Conservation (phyloP, 2,888 invertebrate species). For the Parapristionchus giblindavisi region DNA sequence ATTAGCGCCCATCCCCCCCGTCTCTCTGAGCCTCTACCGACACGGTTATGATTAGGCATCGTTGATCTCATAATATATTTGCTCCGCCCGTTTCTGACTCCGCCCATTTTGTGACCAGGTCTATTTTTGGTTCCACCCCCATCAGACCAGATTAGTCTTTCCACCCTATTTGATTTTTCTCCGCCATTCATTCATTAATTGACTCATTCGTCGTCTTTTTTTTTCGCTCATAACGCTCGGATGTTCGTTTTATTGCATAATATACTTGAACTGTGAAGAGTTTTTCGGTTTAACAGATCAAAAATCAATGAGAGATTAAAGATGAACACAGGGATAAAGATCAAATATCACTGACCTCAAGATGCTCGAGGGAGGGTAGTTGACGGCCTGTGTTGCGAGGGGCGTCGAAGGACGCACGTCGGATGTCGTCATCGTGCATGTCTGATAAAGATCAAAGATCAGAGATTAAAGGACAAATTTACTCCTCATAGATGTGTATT, state of each 20-base stretch:
- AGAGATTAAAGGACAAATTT: not conserved
- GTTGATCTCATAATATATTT: not conserved
- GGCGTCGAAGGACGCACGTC: constrained; percentile 55
- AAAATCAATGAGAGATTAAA: no score
- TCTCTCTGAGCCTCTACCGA: not conserved
- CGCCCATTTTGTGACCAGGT: no score
- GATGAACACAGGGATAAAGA: constrained; percentile 1
- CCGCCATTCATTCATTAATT: no score
- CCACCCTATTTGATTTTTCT: no score
- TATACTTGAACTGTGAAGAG: no score
- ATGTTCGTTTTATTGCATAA: not conserved
- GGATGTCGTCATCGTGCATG: constrained; percentile 26
- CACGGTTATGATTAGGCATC: not conserved
- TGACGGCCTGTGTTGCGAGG: constrained; percentile 46
- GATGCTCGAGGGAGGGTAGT: constrained; percentile 54
- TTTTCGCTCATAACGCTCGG: not conserved
- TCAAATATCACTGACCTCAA: constrained; percentile 44
- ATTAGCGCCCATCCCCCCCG: no score
- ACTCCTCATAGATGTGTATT: not conserved
- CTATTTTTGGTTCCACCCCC: not conserved
- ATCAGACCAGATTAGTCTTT: not conserved
- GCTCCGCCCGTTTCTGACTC: no score
- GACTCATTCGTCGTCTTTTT: no score
- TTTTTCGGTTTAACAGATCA: no score
- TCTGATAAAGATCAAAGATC: constrained; percentile 33